Conservation (phyloP, 2,888 invertebrate species). For the Gibbula magus region DNA sequence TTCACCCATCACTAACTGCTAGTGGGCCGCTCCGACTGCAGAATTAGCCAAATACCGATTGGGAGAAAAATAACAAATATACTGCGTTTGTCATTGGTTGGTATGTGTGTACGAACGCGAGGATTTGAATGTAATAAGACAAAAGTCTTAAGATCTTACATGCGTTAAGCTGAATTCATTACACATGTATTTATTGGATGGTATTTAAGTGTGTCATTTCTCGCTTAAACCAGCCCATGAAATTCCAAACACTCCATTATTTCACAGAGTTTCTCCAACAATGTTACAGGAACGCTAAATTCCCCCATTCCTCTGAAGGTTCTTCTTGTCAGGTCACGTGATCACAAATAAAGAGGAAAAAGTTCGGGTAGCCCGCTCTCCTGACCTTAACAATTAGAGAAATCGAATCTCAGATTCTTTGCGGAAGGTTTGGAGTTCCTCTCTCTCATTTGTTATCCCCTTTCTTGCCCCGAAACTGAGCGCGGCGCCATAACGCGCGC, state of each 20-base stretch:
- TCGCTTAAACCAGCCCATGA: not conserved
- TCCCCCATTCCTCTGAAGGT: not conserved
- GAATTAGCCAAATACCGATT: too few species aligned
- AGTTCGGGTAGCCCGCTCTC: not conserved
- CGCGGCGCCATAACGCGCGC: not conserved
- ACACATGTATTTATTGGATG: not conserved
- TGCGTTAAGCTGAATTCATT: not conserved
- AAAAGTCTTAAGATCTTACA: not conserved
- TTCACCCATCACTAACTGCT: too few species aligned
- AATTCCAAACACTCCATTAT: not conserved
- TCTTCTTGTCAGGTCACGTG: not conserved
- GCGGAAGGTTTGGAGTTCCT: constrained; percentile 5
- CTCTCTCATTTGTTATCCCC: not conserved
- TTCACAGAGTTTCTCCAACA: not conserved
- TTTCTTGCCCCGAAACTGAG: not conserved
- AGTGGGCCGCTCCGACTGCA: too few species aligned
- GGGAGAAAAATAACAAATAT: too few species aligned
- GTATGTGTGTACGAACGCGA: too few species aligned
- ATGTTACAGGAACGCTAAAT: not conserved
- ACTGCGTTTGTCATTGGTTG: too few species aligned
- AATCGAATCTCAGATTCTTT: not conserved
- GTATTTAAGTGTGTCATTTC: not conserved
- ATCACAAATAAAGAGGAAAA: not conserved
- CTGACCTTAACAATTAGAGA: constrained; percentile 11
- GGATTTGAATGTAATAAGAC: not conserved